Evolutionary conservation across 1,140 invertebrate genomes (phyloP).

Genomic region (Halotydeus destructor): DNA sequence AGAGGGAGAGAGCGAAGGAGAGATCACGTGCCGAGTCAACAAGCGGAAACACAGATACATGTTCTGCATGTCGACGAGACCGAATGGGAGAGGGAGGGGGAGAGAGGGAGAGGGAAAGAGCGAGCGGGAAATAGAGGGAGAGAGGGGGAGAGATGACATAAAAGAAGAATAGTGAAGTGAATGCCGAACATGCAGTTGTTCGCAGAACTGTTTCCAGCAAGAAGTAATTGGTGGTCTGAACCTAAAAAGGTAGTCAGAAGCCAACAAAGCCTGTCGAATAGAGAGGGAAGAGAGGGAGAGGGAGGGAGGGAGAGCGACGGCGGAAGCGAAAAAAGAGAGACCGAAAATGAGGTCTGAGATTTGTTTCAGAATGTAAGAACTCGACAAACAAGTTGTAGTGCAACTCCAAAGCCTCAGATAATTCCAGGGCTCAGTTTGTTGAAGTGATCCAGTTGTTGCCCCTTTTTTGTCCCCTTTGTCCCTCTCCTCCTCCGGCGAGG

Average conservation of each 20-base stretch:
- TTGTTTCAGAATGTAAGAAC: not conserved
- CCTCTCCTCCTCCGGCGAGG: not conserved
- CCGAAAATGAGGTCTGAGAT: not conserved
- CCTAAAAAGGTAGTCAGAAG: not conserved
- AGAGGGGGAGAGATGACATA: not conserved
- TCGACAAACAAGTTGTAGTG: not conserved
- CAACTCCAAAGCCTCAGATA: not conserved
- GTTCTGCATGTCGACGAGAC: no score
- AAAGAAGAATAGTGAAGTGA: not conserved
- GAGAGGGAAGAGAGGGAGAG: not conserved
- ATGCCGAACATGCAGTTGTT: not conserved
- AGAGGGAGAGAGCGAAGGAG: no score
- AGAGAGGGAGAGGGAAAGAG: no score
- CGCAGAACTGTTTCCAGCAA: not conserved
- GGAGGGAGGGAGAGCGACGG: constrained; percentile 8
- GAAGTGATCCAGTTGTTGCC: not conserved
- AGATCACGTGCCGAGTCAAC: no score
- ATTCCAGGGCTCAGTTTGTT: not conserved
- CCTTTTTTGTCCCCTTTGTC: not conserved
- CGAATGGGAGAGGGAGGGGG: no score
- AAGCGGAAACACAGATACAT: no score
- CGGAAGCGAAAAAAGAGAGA: not conserved
- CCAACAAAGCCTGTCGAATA: not conserved
- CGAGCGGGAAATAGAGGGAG: not conserved
- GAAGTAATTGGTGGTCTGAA: not conserved